Conservation (phyloP, 2,888 invertebrate genomes). For the Ptilodon capucinus region DNA sequence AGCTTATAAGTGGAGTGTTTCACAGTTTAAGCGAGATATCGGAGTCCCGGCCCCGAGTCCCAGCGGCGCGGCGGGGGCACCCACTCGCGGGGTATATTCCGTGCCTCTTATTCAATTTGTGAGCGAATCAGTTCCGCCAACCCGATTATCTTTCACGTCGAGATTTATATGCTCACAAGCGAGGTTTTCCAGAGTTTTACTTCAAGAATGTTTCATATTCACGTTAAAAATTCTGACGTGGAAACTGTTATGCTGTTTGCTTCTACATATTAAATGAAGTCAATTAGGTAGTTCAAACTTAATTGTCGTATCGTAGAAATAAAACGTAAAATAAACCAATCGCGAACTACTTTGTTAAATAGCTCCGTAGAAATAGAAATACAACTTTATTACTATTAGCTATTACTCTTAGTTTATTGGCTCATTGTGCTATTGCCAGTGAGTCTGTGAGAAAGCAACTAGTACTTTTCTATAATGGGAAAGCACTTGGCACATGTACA, state of each 20-base stretch:
- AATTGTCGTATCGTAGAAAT: background rate
- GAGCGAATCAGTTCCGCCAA: conserved; percentile 79
- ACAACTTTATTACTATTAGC: conserved; percentile 36
- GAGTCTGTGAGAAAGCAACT: conserved; percentile 61
- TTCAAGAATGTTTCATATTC: conserved; percentile 48
- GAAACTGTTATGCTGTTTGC: conserved; percentile 31
- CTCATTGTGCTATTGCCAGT: conserved; percentile 47
- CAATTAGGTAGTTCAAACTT: too few relatives aligned
- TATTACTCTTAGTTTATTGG: conserved; percentile 55
- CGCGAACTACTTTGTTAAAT: background rate
- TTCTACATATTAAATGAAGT: conserved; percentile 9
- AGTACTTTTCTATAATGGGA: conserved; percentile 63
- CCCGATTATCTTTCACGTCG: conserved; percentile 77
- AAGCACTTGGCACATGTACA: conserved; percentile 66
- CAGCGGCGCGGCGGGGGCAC: conserved; percentile 9
- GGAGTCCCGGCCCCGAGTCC: conserved; percentile 36
- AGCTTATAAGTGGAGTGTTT: conserved; percentile 56
- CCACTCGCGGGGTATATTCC: conserved; percentile 54
- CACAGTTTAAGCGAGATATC: conserved; percentile 56
- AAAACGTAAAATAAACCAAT: background rate
- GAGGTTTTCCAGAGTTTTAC: conserved; percentile 58
- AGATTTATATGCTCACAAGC: conserved; percentile 72
- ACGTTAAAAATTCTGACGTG: conserved; percentile 31
- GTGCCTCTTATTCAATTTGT: conserved; percentile 78
- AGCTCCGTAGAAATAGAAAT: conserved; percentile 25